Base-by-base conservation (phyloP, 2,888 invertebrate genomes). In the Temnothorax rugatulus region DNA sequence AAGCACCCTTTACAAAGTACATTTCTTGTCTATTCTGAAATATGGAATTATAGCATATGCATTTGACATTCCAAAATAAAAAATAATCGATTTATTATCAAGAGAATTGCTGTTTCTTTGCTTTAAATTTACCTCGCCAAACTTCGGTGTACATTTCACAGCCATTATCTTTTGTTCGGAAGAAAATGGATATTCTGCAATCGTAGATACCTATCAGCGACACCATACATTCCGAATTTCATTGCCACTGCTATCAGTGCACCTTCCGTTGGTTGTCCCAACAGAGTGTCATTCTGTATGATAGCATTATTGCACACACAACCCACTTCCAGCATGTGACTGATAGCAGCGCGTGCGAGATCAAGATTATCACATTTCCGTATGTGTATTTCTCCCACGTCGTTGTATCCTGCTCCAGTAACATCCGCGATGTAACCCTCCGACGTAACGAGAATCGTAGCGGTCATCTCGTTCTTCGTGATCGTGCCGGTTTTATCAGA, bases 161-260 rank as follows among this genome's bases (percentile, higher is more conserved):
- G 98, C 98, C 99, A 99, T 99, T 97, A 98, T 98, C 95, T 99
- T 99, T 87, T 98, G 98, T 93, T 99, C 99, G 0, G 99, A 99
- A 91, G 95, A 95, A 95, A 99, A 99, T 0, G 99, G 99, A 95
- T 98, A 98, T 95, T 99, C 99, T 99, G 98, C 13, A 99, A 95
- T 68, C 99, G 96, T 0, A 97, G 96, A 94, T 97, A 99, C 82
- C 97, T 96, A 41, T 98, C 98, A 1, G 97, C 95, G 0, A 97
- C 95, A 75, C 97, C 97, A 91, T 97, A 97, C 96, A 99, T 97
- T 73, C 98, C 98, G 94, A 98, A 97, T 96, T 99, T 99, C 96
- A 98, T 97, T 8, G 99, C 99, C 64, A 97, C 97, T 0, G 99
- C 98, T 34, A 99, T 96, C 7, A 99, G 95, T 0, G 99, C 99